Evolutionary conservation across 2,113 vertebrate species (phyloP).

Genomic region (Rana temporaria): DNA sequence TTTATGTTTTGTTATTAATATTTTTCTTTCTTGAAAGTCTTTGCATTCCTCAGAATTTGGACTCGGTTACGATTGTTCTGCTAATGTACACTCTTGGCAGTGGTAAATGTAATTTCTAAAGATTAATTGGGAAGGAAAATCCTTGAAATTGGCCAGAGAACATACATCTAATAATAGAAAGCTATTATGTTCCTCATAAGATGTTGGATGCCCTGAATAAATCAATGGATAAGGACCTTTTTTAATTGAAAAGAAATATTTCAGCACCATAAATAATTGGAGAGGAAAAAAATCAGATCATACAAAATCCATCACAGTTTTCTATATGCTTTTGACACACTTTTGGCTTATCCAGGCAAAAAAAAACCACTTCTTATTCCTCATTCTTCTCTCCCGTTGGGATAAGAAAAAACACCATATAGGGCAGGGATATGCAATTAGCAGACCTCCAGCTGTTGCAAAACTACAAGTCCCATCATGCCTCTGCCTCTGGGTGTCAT

Average conservation of each 20-base stretch:
- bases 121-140: slow-evolving; percentile 50
- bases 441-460: too few relatives aligned
- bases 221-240: slow-evolving; percentile 35
- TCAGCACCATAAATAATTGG: slow-evolving; percentile 19
- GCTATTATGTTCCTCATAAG: slow-evolving; percentile 36
- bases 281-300: not conserved
- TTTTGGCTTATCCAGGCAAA: not conserved
- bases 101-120: slow-evolving; percentile 41
- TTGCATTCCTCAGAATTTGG: not conserved
- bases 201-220: slow-evolving; percentile 46
- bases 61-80: slow-evolving; percentile 10
- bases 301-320: not conserved
- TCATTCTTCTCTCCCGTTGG: too few relatives aligned
- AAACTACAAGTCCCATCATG: too few relatives aligned
- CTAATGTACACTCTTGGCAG: slow-evolving; percentile 40
- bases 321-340: not conserved
- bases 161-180: slow-evolving; percentile 50
- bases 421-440: too few relatives aligned
- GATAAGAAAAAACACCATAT: too few relatives aligned
- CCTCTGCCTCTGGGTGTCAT: too few relatives aligned
- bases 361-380: not conserved
- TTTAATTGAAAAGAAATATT: slow-evolving; percentile 26
- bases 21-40: not conserved
- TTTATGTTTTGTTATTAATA: not conserved
- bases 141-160: slow-evolving; percentile 47